A percentile compares a stretch with the other conserved stretches of the same genome.
These are phyloP conservation scores for Tetranychus truncatus DNA, from an alignment of 2,888 invertebrate species.

Conservation along the genomic window DNA sequence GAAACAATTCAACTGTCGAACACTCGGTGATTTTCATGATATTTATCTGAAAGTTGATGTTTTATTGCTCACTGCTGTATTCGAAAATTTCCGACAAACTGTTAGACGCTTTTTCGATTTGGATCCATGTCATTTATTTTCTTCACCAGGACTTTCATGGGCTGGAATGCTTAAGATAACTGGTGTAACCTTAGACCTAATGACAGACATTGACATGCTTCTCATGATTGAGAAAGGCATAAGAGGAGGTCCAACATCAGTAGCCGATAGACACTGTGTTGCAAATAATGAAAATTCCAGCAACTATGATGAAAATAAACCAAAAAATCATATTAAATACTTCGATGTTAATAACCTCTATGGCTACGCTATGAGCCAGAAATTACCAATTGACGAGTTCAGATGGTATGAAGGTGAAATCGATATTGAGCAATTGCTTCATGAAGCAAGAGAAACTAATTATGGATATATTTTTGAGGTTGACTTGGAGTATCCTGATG, in stretches of 20 bases:
- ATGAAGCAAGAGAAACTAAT: background rate
- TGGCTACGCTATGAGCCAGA: constrained; percentile 11
- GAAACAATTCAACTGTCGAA: no score
- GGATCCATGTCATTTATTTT: no score
- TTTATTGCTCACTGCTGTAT: no score
- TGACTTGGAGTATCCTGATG: background rate
- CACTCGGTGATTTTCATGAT: no score
- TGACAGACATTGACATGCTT: constrained; percentile 3
- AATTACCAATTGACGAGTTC: constrained; percentile 18
- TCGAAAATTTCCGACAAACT: no score
- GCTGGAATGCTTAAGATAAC: no score
- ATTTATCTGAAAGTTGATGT: no score
- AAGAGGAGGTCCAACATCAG: background rate
- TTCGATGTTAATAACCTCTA: constrained; percentile 3
- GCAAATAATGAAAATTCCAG: constrained; percentile 10
- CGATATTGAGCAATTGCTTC: background rate
- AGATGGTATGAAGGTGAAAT: constrained; percentile 12
- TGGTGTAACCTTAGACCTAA: no score
- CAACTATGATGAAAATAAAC: background rate
- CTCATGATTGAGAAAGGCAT: constrained; percentile 5
- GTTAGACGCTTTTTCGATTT: no score
- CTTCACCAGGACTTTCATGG: no score
- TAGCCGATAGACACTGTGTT: background rate
- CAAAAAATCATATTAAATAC: background rate
- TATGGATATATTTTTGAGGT: background rate